Conservation (phyloP, 2,113 vertebrate genomes). For the Cercocebus atys region DNA sequence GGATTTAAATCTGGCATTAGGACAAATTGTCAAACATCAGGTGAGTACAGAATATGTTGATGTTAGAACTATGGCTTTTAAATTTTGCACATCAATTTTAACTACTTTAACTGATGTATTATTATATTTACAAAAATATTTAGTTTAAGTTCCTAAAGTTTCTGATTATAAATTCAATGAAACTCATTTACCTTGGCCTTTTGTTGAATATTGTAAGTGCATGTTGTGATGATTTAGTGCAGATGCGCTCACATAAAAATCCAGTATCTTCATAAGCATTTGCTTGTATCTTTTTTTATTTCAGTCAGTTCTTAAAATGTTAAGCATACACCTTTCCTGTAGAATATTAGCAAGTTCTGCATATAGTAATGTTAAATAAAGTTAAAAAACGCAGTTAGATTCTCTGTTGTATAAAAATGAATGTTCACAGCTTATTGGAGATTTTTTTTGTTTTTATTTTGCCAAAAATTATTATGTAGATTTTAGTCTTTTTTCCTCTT, state of each 20-base stretch:
- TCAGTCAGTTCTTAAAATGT: slow-evolving; percentile 36
- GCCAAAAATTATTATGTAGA: not conserved
- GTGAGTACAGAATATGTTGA: slow-evolving; percentile 78
- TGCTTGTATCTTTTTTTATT: slow-evolving; percentile 2
- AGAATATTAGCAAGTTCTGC: slow-evolving; percentile 28
- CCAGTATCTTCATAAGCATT: slow-evolving; percentile 15
- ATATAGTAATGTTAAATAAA: not conserved
- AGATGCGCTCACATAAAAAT: not conserved
- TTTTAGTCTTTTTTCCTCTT: slow-evolving; percentile 25
- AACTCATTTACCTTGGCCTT: not conserved
- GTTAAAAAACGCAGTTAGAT: not conserved
- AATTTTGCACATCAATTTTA: not conserved
- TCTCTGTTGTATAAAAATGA: slow-evolving; percentile 26
- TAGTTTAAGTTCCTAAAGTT: slow-evolving; percentile 26
- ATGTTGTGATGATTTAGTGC: not conserved
- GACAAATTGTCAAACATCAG: slow-evolving; percentile 99
- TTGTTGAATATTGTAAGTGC: not conserved
- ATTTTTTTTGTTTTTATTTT: slow-evolving; percentile 22
- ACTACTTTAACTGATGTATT: not conserved
- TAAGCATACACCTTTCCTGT: not conserved
- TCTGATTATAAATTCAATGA: slow-evolving; percentile 9
- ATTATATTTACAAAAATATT: slow-evolving; percentile 2
- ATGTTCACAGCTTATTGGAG: not conserved
- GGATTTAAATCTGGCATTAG: slow-evolving; percentile 96
- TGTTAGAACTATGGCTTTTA: not conserved